Base-by-base conservation (phyloP, 2,113 vertebrate species). In the Kryptolebias marmoratus region DNA sequence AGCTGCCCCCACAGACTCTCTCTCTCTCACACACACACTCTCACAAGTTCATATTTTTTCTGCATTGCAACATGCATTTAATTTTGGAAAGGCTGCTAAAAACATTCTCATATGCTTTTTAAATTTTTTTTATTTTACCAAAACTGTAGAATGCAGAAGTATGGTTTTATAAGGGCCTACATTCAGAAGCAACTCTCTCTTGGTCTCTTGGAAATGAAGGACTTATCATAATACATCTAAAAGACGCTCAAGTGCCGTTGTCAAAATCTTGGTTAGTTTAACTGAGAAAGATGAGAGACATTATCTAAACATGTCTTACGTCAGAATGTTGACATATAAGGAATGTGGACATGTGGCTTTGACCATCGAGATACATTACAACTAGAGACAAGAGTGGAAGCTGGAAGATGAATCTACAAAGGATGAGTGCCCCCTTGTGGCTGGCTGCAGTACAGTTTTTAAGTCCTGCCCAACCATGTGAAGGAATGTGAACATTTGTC, bases 1-100 rank as follows among this genome's bases (percentile, higher is more conserved):
- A 86, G 59, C 88, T 90, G 88, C 88, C 86, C 84, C 79, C 88
- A 73, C 86, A 86, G 57, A 73, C 75, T 44, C 2, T 27, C 50
- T 53, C n/a, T 53, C n/a, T 50, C 50, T 27, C 73, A 60, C 54
- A 47, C 66, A 67, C 65, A 30, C 47, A 12, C 71, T 44, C 64
- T 54, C 64, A 68, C 30, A 73, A 42, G 45, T 66, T 39, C 64
- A 67, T 55, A 48, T 69, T 70, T 70, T 76, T 77, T 76, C 53
- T 0, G 55, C 60, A 65, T 68, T 80, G 73, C 57, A 68, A 58
- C 58, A 53, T 65, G 64, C 22, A 80, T 75, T 85, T 61, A 15
- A 71, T 80, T 68, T 73, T 27, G 30, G 28, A n/a, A 30, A 39
- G 66, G 32, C 58, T 28, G 1, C 6, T 54, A 71, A n/a, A 73